Base-by-base conservation (phyloP, 2,113 vertebrate species). In the Thinocorus orbignyianus region DNA sequence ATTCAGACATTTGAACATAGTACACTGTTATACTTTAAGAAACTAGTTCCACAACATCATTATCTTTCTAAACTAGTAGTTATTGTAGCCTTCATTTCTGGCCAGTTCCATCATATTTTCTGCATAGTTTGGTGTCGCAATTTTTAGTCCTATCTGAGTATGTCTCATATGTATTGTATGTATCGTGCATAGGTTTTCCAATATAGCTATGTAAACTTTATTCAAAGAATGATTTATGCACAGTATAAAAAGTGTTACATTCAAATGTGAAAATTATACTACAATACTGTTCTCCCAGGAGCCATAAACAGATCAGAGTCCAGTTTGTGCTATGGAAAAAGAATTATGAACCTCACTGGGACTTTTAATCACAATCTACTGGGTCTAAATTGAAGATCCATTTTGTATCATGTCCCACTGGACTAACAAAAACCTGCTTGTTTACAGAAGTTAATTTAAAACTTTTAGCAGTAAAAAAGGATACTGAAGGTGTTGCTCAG, bases 321-420 rank as follows among this genome's bases (percentile, higher is more conserved):
- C 94, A 96, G 86, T 97, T 90, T 97, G 85, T 96, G 72, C 71
- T 95, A 72, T 48, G 85, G 94, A 97, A 97, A 97, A 85, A 97
- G 93, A 98, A 84, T 96, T 97, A 93, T 71, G 65, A 93, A 97
- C 69, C 95, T 96, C 95, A 94, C 25, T 76, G 95, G 96, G 69
- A 97, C 90, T 97, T 97, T 97, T 97, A 98, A 97, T 96, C 93
- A 96, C 73, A 97, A 96, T 95, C 94, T 86, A 37, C 48, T 69
- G 15, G 82, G 86, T 95, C 81, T 90, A 95, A 97, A 93, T 92
- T 97, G 96, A 98, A 97, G 95, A 97, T 96, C 84, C 80, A 96
- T 96, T 97, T 98, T 95, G 74, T 86, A 82, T 87, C 88, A 92
- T 55, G 17, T 88, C 94, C 95, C 84, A 79, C 22, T 70, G 80